Percentiles rank a stretch among this genome's conserved stretches.
Evolutionary conservation across 2,113 vertebrate species (phyloP).

Genomic region (Lichenostomus cassidix): DNA sequence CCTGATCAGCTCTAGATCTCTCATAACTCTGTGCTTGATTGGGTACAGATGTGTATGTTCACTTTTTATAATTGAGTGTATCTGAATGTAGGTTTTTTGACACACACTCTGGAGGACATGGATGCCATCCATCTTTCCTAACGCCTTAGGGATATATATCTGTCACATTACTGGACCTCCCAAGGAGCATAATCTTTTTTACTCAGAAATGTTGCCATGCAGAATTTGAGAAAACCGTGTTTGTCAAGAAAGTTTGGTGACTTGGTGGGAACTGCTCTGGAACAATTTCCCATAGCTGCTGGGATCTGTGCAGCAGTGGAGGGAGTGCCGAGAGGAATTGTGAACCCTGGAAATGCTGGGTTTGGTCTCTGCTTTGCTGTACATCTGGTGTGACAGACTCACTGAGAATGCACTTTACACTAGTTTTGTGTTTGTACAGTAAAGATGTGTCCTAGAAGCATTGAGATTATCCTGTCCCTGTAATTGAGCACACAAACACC

Average conservation of each 20-base stretch:
- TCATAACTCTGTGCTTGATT: background rate
- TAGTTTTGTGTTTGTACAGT: background rate
- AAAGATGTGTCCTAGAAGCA: background rate
- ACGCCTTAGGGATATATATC: background rate
- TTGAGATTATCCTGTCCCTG: background rate
- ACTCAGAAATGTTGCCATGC: background rate
- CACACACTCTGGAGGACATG: background rate
- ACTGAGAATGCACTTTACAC: background rate
- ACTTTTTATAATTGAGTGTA: background rate
- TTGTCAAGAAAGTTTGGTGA: background rate
- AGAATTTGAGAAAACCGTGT: background rate
- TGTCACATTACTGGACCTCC: background rate
- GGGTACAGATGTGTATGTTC: background rate
- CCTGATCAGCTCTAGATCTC: background rate
- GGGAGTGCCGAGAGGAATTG: fast-evolving
- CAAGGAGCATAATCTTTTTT: background rate
- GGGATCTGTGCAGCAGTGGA: background rate
- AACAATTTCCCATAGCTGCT: background rate
- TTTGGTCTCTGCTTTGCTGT: background rate
- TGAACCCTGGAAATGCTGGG: background rate
- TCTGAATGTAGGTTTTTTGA: background rate
- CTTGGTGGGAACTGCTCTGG: background rate
- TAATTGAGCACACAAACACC: background rate
- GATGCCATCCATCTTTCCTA: background rate
- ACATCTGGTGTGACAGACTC: background rate